Conservation (phyloP, 37 sponge, comb jelly and placozoan genomes). For the Aphrocallistes beatrix region DNA sequence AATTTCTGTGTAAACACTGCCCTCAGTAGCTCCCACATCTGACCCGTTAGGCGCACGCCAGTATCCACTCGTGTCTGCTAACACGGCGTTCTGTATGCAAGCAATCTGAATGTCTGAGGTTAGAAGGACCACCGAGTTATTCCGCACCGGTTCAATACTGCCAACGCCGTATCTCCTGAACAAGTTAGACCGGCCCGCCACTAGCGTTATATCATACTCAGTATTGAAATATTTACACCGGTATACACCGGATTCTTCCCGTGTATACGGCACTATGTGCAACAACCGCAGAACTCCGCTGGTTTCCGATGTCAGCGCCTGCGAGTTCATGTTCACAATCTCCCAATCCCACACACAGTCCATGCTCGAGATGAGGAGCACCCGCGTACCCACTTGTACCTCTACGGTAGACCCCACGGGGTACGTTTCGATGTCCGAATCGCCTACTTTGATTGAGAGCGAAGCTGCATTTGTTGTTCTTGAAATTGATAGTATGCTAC, state of each 20-base stretch:
- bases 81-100: not conserved
- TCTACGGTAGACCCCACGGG: not conserved
- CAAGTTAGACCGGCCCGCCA: not conserved
- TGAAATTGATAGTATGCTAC: too few species aligned
- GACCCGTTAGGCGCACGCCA: not conserved
- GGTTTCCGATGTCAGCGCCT: not conserved
- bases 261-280: not conserved
- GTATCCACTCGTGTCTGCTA: not conserved
- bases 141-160: not conserved
- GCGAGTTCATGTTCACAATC: not conserved
- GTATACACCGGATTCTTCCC: not conserved
- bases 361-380: not conserved
- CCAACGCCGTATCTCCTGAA: not conserved
- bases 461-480: too few species aligned
- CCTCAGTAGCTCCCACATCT: not conserved
- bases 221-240: not conserved
- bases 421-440: not conserved
- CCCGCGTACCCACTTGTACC: not conserved
- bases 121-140: not conserved
- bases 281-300: not conserved
- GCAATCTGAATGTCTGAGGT: not conserved
- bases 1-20: not conserved
- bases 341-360: not conserved
- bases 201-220: not conserved
- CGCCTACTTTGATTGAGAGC: not conserved